A percentile compares a stretch with the other conserved stretches of the same genome.
These are phyloP conservation scores for Astreopora myriophthalma DNA, from an alignment of 64 coral and sea anemone genomes.

Conservation along the genomic window DNA sequence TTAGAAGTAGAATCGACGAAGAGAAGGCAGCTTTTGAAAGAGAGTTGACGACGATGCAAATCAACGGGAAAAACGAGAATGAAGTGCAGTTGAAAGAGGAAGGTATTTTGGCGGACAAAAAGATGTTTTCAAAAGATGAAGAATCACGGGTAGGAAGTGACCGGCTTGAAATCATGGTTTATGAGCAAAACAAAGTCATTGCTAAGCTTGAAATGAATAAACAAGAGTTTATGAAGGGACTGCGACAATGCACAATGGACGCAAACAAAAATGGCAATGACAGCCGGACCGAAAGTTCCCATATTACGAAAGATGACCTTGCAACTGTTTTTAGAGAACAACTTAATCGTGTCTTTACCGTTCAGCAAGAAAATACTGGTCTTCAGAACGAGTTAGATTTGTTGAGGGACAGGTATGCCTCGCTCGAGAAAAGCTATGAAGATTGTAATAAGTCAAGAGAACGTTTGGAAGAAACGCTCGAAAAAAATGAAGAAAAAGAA, in stretches of 20 bases:
- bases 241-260: neutral
- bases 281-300: too few relatives aligned
- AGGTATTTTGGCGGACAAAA: neutral
- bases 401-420: neutral
- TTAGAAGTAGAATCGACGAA: constrained; percentile 16
- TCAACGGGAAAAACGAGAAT: neutral
- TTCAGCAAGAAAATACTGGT: neutral
- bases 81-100: neutral
- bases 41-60: constrained; percentile 30
- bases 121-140: neutral
- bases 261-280: neutral
- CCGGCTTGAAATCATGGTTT: neutral
- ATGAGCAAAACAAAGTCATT: constrained; percentile 27
- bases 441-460: neutral
- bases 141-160: neutral
- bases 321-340: constrained; percentile 17
- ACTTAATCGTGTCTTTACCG: neutral
- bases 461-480: neutral
- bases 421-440: neutral
- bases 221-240: neutral
- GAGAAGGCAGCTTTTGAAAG: constrained; percentile 15
- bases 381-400: neutral
- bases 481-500: neutral
- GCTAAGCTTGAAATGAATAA: constrained; percentile 31
- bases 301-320: neutral